phyloP scores from a whole-genome alignment of 2,888 invertebrate genomes.

The Amiota communis region DNA sequence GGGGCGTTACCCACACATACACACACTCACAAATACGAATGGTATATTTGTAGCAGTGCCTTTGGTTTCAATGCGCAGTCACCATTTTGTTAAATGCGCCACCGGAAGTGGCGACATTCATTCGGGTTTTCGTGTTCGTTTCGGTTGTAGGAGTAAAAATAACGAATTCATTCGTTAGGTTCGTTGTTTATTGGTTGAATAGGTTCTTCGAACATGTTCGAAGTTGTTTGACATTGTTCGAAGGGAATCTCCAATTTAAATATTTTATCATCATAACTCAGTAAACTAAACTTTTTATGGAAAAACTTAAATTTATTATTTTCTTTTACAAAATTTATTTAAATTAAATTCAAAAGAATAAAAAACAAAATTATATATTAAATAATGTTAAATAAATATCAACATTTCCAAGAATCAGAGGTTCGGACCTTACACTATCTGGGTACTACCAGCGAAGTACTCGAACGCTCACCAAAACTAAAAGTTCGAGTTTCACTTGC shows the following conservation, averaged over 20 bases:
- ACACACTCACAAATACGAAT: constrained; percentile 32
- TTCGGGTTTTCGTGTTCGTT: constrained; percentile 10
- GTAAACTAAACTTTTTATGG: too few relatives aligned
- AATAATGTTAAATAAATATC: constrained; percentile 26
- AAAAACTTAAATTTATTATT: constrained; percentile 11
- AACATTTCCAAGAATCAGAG: constrained; percentile 52
- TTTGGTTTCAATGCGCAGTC: constrained; percentile 15
- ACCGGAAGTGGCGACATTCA: constrained; percentile 39
- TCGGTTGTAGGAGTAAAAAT: constrained; percentile 53
- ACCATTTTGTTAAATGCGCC: constrained; percentile 26
- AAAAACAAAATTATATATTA: background rate
- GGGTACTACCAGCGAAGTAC: constrained; percentile 43
- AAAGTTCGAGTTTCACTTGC: constrained; percentile 50
- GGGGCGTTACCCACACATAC: constrained; percentile 61
- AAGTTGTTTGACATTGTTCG: constrained; percentile 50
- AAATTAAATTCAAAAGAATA: constrained; percentile 25
- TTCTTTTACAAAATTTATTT: constrained; percentile 32
- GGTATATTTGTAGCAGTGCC: constrained; percentile 13
- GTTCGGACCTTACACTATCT: constrained; percentile 54
- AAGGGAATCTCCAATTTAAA: too few relatives aligned
- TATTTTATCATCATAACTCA: too few relatives aligned
- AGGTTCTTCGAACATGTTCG: constrained; percentile 55
- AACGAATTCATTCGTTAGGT: constrained; percentile 34
- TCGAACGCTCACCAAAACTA: constrained; percentile 9
- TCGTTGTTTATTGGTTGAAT: too few relatives aligned